Base-by-base conservation (phyloP, 1,140 invertebrate genomes). In the Trichonephila inaurata region DNA sequence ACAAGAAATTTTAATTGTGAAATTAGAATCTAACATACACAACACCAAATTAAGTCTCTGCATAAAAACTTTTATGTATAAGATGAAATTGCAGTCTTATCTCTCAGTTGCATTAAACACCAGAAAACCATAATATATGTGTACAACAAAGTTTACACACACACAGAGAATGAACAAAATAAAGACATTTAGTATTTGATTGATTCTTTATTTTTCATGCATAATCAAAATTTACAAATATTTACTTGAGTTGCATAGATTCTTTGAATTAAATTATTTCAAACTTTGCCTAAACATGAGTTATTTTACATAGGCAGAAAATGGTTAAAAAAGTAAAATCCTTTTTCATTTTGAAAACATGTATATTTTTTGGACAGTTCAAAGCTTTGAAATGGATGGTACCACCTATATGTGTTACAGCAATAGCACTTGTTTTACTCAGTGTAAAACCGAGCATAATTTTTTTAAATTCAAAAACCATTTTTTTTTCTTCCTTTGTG, bases 171-270 rank as follows among this genome's bases (percentile, higher is more conserved):
- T 28, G 28, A 28, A 28, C 28, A 28, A 28, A 28, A 28, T 28
- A 28, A 28, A 28, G 28, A 28, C 28, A 28, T 28, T 28, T 28
- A 51, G 8, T 66, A 66, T 12, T n/a, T 21, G 8, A n/a, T n/a
- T n/a, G 1, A 24, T 24, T 69, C 66, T 10, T 24, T 69, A 77
- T 33, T 7, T 82, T 91, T 64, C 62, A 83, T 85, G 58, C 28
- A 91, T 83, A 91, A 60, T 82, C 51, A 60, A 81, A 91, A 91
- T 91, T 91, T 91, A 91, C 90, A 91, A 91, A 91, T 7, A 66
- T 91, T 91, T 91, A 24, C 51, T 62, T 90, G 8, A 51, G n/a
- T 91, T 66, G 82, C 61, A 83, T 85, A 91, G 44, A 28, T 77
- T 77, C 12, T 28, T 64, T 87, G 60, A 72, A 72, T 72, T 33